phyloP scores from a whole-genome alignment of 2,888 invertebrate genomes.

The Drosophila fungiperda region DNA sequence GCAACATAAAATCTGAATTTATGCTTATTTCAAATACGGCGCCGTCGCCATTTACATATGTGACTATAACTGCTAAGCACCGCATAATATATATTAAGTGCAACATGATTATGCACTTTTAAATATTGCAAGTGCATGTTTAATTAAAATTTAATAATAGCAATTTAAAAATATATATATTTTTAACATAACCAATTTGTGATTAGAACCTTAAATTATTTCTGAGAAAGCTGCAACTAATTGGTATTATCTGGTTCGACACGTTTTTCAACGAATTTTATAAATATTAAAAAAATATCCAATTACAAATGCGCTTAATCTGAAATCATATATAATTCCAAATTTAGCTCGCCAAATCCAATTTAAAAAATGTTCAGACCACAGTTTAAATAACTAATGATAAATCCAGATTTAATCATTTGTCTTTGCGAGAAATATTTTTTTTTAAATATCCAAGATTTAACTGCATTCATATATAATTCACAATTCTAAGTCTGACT shows the following conservation, averaged over 20 bases:
- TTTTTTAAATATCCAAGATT: background rate
- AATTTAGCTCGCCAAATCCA: background rate
- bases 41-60: constrained; percentile 32
- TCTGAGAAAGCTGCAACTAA: background rate
- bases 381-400: background rate
- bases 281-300: background rate
- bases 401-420: background rate
- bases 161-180: background rate
- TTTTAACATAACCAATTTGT: background rate
- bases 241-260: background rate
- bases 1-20: constrained; percentile 63
- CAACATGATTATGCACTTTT: background rate
- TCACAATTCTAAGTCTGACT: background rate
- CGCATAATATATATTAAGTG: background rate
- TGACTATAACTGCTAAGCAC: background rate
- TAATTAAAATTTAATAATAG: background rate
- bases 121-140: background rate
- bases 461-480: background rate
- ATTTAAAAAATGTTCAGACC: background rate
- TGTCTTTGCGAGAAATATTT: background rate
- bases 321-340: background rate
- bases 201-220: background rate
- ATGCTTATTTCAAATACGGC: constrained; percentile 59
- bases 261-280: background rate
- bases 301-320: background rate